Evolutionary conservation across 2,888 invertebrate species (phyloP), one percentile per base, ranked within the genome.

Genomic region (Acronicta psi): DNA sequence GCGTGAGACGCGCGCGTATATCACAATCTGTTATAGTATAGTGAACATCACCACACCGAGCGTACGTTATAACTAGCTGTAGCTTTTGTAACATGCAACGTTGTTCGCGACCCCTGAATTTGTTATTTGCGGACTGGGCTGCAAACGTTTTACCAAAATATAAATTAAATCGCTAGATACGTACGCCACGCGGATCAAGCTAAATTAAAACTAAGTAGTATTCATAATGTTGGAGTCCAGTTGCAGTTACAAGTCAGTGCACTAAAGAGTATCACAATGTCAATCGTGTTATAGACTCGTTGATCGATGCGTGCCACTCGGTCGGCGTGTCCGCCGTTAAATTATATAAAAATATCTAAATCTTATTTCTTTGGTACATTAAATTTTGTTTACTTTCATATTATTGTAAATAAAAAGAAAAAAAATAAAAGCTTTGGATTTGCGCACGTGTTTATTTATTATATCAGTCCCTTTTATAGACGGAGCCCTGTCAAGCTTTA

Each of bases 371-470:
- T 92, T 91, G 88, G 90, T 93, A 92, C 86, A 88, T 92, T 90
- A 92, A 86, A 90, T 89, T 93, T 93, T 94, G 93, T 92, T 93
- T 93, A 93, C 92, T 94, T 93, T 93, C 93, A 91, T 93, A 93
- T 92, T 91, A 93, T 90, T 93, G 93, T 93, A 93, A 92, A 94
- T 93, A 93, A 92, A 89, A 73, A 74, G 72, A 80, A 83, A 80
- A n/a, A 82, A 81, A 91, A 92, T 91, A 90, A 93, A 93, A 93
- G 93, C 93, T 93, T 93, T 93, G 92, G 91, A 94, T 92, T 93
- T 92, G 90, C 85, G 77, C 51, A 74, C 77, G 79, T 60, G 81
- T 87, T 88, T 87, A 44, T 71, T 65, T 60, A 45, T 62, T 55
- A 14, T 18, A 9, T 29, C 13, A n/a, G 7, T 31, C 7, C 9